Percentiles rank a stretch among this genome's conserved stretches.
Conservation (phyloP, 2,113 vertebrate species). For the Psettodes erumei region DNA sequence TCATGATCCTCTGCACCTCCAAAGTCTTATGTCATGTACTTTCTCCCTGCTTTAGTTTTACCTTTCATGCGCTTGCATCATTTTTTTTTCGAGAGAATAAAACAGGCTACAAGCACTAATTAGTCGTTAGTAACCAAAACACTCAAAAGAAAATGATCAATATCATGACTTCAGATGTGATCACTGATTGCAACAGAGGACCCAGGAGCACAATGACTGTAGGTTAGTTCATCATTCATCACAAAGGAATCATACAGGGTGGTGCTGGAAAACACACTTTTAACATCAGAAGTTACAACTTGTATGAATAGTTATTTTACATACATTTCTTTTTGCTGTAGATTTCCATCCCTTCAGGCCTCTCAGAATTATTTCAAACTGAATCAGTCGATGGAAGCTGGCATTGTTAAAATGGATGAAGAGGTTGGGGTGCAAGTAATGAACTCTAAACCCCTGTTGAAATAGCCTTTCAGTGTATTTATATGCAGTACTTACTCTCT, state of each 20-base stretch:
- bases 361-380: too few species aligned
- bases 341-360: too few species aligned
- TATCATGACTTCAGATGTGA: constrained; percentile 21
- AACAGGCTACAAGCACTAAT: constrained; percentile 19
- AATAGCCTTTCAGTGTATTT: too few species aligned
- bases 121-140: constrained; percentile 35
- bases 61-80: constrained; percentile 26
- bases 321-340: not conserved
- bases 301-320: not conserved
- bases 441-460: too few species aligned
- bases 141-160: constrained; percentile 24
- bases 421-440: too few species aligned
- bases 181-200: constrained; percentile 8
- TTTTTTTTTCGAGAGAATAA: constrained; percentile 23
- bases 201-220: not conserved
- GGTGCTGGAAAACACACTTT: not conserved
- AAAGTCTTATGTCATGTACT: not conserved
- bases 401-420: too few species aligned
- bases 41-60: not conserved
- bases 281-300: not conserved
- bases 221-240: not conserved
- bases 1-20: not conserved
- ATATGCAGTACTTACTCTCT: too few species aligned
- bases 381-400: too few species aligned
- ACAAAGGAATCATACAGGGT: not conserved